Evolutionary conservation across 2,888 invertebrate genomes (phyloP).

Genomic region (Cephus pygmeus): DNA sequence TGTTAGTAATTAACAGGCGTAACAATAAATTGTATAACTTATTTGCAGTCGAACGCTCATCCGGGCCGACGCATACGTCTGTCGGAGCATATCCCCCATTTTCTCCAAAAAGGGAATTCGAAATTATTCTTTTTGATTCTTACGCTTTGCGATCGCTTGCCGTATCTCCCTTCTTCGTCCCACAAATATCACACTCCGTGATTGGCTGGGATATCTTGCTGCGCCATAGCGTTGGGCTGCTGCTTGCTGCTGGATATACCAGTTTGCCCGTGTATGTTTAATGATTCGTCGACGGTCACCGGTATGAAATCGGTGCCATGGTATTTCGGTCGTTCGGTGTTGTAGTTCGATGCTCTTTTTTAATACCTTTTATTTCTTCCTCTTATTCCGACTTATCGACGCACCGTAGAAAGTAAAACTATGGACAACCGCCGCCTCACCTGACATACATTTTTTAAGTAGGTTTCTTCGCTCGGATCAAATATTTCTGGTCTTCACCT

Average conservation of each 20-base stretch:
- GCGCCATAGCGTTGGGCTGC: not conserved
- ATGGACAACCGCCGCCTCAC: slow-evolving; percentile 1
- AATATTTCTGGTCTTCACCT: not conserved
- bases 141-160: not conserved
- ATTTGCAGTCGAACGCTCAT: not conserved
- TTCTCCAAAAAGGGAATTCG: not conserved
- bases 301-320: slow-evolving; percentile 11
- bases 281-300: slow-evolving; percentile 1
- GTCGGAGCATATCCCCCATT: not conserved
- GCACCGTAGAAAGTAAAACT: slow-evolving; percentile 27
- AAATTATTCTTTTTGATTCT: not conserved
- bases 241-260: not conserved
- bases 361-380: not conserved
- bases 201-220: not conserved
- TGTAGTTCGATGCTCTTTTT: not conserved
- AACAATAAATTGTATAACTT: slow-evolving; percentile 8
- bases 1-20: slow-evolving; percentile 2
- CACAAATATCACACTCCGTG: not conserved
- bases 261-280: not conserved
- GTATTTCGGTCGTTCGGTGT: slow-evolving; percentile 10
- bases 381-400: slow-evolving; percentile 4
- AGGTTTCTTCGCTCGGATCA: not conserved
- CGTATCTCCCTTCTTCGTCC: not conserved
- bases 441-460: slow-evolving; percentile 22
- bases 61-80: not conserved